phyloP scores from a whole-genome alignment of 2,797 vertebrate species.

The Cynodonichthys magdalenae region DNA sequence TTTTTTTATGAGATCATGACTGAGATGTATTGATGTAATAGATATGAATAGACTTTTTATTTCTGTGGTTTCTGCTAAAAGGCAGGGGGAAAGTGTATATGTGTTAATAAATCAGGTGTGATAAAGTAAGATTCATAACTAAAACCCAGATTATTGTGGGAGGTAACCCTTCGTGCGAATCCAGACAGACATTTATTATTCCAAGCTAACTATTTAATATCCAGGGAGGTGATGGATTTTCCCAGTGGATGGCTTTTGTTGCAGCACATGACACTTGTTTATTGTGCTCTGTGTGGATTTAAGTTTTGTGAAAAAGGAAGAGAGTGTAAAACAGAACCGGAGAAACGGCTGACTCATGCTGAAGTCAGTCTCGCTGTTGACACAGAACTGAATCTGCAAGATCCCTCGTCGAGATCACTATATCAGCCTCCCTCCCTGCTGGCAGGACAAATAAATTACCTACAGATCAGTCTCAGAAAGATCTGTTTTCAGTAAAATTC shows the following conservation, averaged over 20 bases:
- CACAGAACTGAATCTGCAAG: constrained; percentile 60
- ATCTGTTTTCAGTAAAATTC: constrained; percentile 59
- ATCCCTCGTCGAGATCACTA: constrained; percentile 61
- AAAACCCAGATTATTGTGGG: constrained; percentile 51
- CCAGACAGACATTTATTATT: constrained; percentile 53
- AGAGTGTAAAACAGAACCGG: constrained; percentile 52
- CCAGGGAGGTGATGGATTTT: constrained; percentile 43
- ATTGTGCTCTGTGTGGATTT: constrained; percentile 29
- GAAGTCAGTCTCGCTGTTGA: constrained; percentile 62
- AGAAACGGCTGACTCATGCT: constrained; percentile 57
- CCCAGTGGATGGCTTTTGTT: constrained; percentile 50
- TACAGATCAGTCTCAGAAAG: constrained; percentile 54
- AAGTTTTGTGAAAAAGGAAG: constrained; percentile 40
- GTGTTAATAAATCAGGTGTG: constrained; percentile 38
- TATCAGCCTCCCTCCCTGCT: constrained; percentile 67
- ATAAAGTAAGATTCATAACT: constrained; percentile 50
- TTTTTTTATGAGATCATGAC: constrained; percentile 79
- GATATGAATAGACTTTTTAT: constrained; percentile 76
- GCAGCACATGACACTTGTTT: constrained; percentile 51
- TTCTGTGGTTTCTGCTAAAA: constrained; percentile 47
- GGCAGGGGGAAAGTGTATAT: constrained; percentile 46
- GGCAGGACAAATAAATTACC: constrained; percentile 71
- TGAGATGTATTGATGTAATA: constrained; percentile 61
- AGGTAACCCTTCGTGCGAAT: constrained; percentile 35
- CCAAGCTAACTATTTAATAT: constrained; percentile 40